phyloP scores from a whole-genome alignment of 2,888 invertebrate genomes.

The Endotricha flammealis region DNA sequence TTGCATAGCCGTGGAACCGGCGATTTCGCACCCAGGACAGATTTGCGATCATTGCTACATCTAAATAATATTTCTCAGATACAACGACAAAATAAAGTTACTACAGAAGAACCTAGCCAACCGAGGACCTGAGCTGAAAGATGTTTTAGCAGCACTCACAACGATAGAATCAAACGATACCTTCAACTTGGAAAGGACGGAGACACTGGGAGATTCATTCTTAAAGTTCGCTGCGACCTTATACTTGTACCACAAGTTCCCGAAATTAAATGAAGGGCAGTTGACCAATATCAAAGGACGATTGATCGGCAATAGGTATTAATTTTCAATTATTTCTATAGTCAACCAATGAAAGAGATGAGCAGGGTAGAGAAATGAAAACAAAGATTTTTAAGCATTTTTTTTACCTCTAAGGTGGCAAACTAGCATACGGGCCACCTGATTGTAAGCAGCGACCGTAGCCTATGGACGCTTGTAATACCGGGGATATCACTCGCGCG shows the following conservation, averaged over 20 bases:
- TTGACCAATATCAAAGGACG: constrained; percentile 85
- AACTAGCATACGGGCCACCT: too few species aligned
- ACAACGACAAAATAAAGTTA: constrained; percentile 44
- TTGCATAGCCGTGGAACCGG: too few species aligned
- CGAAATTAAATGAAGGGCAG: constrained; percentile 85
- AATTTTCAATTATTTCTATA: too few species aligned
- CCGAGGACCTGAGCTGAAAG: constrained; percentile 67
- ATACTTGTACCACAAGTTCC: constrained; percentile 84
- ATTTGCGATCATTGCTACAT: too few species aligned
- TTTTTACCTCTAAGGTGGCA: too few species aligned
- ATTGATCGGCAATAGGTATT: constrained; percentile 89
- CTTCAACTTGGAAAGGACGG: constrained; percentile 88
- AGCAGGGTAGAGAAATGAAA: too few species aligned
- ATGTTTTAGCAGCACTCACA: constrained; percentile 81
- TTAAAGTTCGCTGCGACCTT: constrained; percentile 88
- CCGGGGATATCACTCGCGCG: too few species aligned
- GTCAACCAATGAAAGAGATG: too few species aligned
- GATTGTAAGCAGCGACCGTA: too few species aligned
- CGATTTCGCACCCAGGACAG: too few species aligned
- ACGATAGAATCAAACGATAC: constrained; percentile 85
- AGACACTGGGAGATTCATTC: constrained; percentile 94
- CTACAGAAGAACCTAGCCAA: constrained; percentile 27
- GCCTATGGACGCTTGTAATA: too few species aligned
- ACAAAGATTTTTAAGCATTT: too few species aligned
- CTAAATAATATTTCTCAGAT: constrained; percentile 44